Base-by-base conservation (phyloP, 2,888 invertebrate species). In the Drosophila recens region DNA sequence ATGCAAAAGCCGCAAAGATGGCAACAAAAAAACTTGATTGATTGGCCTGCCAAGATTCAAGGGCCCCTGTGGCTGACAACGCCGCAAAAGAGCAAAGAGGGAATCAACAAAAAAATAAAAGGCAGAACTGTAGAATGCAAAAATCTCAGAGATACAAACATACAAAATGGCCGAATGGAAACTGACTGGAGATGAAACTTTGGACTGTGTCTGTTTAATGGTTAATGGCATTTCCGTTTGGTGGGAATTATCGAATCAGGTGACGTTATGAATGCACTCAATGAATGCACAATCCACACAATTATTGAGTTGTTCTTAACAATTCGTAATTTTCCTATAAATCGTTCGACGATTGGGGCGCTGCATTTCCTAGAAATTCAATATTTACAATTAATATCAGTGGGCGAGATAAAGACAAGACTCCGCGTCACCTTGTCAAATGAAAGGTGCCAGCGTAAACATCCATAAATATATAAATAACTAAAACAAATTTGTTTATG, bases 1-100 rank as follows among this genome's bases (percentile, higher is more conserved):
- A 89, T 86, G 89, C 86, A 89, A 90, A 89, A 75, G 87, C 64
- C 52, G 23, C 54, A 10, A 49, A 23, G 42, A 30, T 20, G 23
- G 57, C 57, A 51, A 40, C 38, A 46, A 83, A 91, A 88, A 89
- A 90, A 90, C 91, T 91, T 91, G 91, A 91, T 91, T 91, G 91
- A 91, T 91, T 91, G 90, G 90, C 86, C 87, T 81, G 87, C 74
- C 84, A 86, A 78, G 45, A 23, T 67, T 27, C 58, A 40, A 62
- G 74, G 61, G 65, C 49, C 69, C 74, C 67, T 73, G 77, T 58
- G 63, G 69, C 17, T 69, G 65, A 46, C 58, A 66, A 63, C 15
- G 42, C 34, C 1, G 30, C 34, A 10, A 52, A 57, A 33, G 46
- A 15, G 48, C 48, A 43, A 51, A 51, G 34, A 33, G 42, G 20